Evolutionary conservation across 2,888 invertebrate genomes (phyloP), one percentile per base, ranked within the genome.

Genomic region (Podotricha telesiphe): DNA sequence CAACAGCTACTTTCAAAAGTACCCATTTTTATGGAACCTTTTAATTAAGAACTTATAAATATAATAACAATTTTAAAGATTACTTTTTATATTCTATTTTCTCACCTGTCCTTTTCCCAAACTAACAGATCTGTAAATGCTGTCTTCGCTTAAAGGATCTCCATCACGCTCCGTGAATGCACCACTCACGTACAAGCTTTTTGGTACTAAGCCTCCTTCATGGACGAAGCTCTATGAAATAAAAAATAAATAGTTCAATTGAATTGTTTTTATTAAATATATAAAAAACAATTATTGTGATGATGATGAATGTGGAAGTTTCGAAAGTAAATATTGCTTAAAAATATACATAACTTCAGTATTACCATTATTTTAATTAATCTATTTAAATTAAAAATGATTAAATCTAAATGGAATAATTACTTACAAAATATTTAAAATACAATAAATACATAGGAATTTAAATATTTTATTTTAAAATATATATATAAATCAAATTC

Each of bases 191-290:
- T 98, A 98, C 75, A 97, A 87, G 68, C 95, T 95, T 92, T 99
- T 98, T 28, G 98, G 98, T 61, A 98, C 96, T 76, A 98, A 91
- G 5, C 97, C 97, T 10, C 98, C 98, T 82, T 98, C 97, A 80
- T 96, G 95, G 58, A 97, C 96, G 86, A 95, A 95, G 59, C 96
- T 96, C 97, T 97, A 87, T 68, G 82, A 77, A 7, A 37, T 7
- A 7, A 37, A 7, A 37, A 37, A 37, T 6, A 37, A 37, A 37
- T 8, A 37, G 2, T 5, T 28, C n/a, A n/a, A 28, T 28, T 28
- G 28, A 28, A 28, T 28, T 28, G 6, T 4, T 6, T 28, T 28
- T 6, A 28, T 37, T 37, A 37, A 37, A 37, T 8, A 37, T 8
- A 37, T 37, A 37, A 37, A 8, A 37, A 37, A 28, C 6, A 11